These are phyloP conservation scores for Platanista minor DNA, from an alignment of 2,113 vertebrate genomes.

Conservation along the genomic window DNA sequence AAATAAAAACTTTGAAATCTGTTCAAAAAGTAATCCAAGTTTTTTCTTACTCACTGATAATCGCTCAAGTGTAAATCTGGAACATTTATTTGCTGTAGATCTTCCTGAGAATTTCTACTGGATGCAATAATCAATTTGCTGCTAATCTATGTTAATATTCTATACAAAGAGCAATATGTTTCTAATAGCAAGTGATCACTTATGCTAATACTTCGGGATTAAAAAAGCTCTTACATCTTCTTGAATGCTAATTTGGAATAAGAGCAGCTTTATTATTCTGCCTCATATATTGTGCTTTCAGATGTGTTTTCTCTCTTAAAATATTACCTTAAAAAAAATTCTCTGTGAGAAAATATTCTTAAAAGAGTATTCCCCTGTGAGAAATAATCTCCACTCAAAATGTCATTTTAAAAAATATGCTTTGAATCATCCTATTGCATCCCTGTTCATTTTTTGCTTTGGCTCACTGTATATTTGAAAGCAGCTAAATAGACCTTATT, in stretches of 20 bases:
- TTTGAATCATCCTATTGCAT: conserved; percentile 35
- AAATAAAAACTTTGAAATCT: neutral
- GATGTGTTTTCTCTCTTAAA: neutral
- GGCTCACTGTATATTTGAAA: conserved; percentile 50
- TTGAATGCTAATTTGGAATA: neutral
- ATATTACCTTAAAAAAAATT: conserved; percentile 32
- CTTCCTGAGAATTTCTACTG: neutral
- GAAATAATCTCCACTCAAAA: conserved; percentile 54
- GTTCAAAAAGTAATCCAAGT: neutral
- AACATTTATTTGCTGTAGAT: neutral
- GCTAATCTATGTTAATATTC: neutral
- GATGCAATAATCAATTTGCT: neutral
- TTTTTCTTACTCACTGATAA: neutral
- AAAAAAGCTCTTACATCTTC: neutral
- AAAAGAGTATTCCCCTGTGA: neutral
- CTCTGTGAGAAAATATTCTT: neutral
- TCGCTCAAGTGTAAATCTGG: neutral
- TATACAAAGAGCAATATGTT: neutral
- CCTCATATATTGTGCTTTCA: neutral
- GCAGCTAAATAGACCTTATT: conserved; percentile 60
- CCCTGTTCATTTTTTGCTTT: conserved; percentile 37
- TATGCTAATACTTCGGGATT: neutral
- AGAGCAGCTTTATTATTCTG: conserved; percentile 30
- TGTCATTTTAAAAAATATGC: conserved; percentile 13
- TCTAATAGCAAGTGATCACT: neutral